Evolutionary conservation across 2,113 vertebrate species (phyloP).

Genomic region (Felis catus): F.catus_Fca126_mat1.0 CM031414.1:138657501-138658000

Average conservation of each 20-base stretch:
- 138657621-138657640: not conserved
- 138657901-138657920: not conserved
- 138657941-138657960: not conserved
- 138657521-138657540: not conserved
- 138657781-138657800: not conserved
- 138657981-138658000: no score
- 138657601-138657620: not conserved
- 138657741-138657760: rapidly evolving
- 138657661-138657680: not conserved
- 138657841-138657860: not conserved
- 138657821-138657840: not conserved
- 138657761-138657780: not conserved
- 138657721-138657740: rapidly evolving
- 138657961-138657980: not conserved
- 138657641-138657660: not conserved
- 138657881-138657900: not conserved
- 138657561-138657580: not conserved
- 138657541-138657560: not conserved
- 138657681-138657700: not conserved
- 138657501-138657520: not conserved
- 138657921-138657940: not conserved
- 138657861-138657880: not conserved
- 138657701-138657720: not conserved
- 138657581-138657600: not conserved
- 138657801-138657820: not conserved